Evolutionary conservation across 2,888 invertebrate genomes (phyloP).

Genomic region (Vandiemenella viatica): DNA sequence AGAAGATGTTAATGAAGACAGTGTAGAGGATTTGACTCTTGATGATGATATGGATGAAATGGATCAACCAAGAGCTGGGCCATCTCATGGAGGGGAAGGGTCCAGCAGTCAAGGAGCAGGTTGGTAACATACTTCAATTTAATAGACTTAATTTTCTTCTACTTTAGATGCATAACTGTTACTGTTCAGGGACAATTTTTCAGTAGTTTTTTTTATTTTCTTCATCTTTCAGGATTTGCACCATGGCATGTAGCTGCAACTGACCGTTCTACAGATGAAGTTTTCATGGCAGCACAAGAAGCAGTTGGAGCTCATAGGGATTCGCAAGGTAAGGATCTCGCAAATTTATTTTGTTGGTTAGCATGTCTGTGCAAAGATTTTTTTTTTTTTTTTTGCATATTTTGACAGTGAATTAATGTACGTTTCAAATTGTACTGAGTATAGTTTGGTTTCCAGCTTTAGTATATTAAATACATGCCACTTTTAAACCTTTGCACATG

Average conservation of each 20-base stretch:
- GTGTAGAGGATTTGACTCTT: conserved; percentile 70
- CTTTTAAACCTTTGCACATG: too few relatives aligned
- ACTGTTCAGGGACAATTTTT: not conserved
- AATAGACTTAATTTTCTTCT: not conserved
- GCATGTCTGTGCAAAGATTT: not conserved
- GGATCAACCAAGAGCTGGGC: conserved; percentile 51
- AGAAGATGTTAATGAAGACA: conserved; percentile 49
- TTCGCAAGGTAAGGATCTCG: conserved; percentile 70
- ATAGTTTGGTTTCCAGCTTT: too few relatives aligned
- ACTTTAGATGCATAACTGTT: not conserved
- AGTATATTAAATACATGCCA: too few relatives aligned
- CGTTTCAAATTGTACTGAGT: too few relatives aligned
- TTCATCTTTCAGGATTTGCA: conserved; percentile 63
- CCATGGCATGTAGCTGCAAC: conserved; percentile 63
- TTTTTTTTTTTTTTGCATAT: too few relatives aligned
- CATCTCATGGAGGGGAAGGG: conserved; percentile 31
- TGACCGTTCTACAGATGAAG: conserved; percentile 55
- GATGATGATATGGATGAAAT: conserved; percentile 54
- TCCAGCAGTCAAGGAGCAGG: conserved; percentile 35
- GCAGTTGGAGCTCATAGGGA: conserved; percentile 63
- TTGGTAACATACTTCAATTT: conserved; percentile 9
- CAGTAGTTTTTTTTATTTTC: too few relatives aligned
- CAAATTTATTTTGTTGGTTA: not conserved
- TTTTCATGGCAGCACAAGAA: conserved; percentile 70
- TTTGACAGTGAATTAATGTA: not conserved